phyloP scores from a whole-genome alignment of 2,113 vertebrate species.

The Pionites leucogaster region DNA sequence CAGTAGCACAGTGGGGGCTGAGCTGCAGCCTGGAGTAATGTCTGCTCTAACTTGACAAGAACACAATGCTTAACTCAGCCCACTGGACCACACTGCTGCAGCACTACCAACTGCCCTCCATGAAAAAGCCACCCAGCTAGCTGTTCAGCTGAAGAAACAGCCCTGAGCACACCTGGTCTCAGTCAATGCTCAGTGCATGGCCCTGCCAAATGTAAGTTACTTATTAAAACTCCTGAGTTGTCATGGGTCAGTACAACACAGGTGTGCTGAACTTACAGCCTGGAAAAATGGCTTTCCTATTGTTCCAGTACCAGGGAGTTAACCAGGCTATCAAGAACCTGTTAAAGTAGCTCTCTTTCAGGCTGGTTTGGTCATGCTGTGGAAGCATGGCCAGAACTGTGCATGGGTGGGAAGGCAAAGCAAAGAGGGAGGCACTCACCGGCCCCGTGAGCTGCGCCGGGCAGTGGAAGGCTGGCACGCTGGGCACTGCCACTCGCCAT shows the following conservation, averaged over 20 bases:
- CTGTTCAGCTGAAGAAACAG: not conserved
- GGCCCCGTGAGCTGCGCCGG: conserved; percentile 87
- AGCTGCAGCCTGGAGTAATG: not conserved
- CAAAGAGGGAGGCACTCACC: conserved; percentile 73
- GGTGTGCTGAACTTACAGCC: not conserved
- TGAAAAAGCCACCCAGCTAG: not conserved
- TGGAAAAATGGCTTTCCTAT: not conserved
- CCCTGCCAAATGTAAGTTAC: not conserved
- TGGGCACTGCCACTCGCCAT: conserved; percentile 93
- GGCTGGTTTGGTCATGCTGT: too few relatives aligned
- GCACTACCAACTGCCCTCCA: not conserved
- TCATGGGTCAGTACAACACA: not conserved
- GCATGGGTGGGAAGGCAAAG: too few relatives aligned
- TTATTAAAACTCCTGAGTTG: not conserved
- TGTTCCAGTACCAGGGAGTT: not conserved
- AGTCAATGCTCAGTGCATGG: not conserved
- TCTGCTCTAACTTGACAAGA: not conserved
- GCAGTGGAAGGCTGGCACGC: conserved; percentile 92
- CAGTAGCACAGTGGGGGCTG: not conserved
- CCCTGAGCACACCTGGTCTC: not conserved
- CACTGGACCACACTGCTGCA: not conserved
- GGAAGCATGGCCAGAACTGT: not conserved
- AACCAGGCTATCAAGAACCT: not conserved
- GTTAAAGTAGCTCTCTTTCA: not conserved
- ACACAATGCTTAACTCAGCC: not conserved